phyloP scores from a whole-genome alignment of 2,888 invertebrate genomes.

The Mesodorylaimus sp. region DNA sequence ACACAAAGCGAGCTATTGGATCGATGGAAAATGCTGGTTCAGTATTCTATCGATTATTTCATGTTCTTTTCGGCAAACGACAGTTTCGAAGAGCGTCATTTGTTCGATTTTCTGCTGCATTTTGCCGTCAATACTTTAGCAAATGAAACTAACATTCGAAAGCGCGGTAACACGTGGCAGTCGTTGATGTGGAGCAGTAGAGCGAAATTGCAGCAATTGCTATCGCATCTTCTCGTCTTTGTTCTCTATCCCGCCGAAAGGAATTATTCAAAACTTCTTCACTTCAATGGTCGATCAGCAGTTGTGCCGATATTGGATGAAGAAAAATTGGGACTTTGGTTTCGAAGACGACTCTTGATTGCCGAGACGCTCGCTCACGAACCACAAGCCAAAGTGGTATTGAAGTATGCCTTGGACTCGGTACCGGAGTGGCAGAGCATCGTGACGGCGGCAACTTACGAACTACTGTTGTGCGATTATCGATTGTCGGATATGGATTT shows the following conservation, averaged over 20 bases:
- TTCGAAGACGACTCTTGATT: neutral
- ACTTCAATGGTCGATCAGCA: neutral
- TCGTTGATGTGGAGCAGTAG: slow-evolving; percentile 5
- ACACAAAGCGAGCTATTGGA: slow-evolving; percentile 11
- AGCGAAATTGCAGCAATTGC: slow-evolving; percentile 9
- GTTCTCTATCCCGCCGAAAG: slow-evolving; percentile 19
- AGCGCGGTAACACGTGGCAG: slow-evolving; percentile 1
- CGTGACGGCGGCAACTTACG: too few species aligned
- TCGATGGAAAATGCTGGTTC: slow-evolving; percentile 11
- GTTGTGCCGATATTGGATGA: too few species aligned
- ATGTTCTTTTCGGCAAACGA: slow-evolving; percentile 2
- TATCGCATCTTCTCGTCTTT: slow-evolving; percentile 22
- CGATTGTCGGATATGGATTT: too few species aligned
- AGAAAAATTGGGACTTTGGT: neutral
- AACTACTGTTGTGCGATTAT: too few species aligned
- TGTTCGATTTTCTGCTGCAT: slow-evolving; percentile 9
- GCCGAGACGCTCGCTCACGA: slow-evolving; percentile 7
- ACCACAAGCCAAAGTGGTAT: too few species aligned
- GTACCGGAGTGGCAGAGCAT: too few species aligned
- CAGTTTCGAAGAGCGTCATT: slow-evolving; percentile 5
- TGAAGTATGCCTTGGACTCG: too few species aligned
- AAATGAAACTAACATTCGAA: neutral
- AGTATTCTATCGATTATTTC: slow-evolving; percentile 10
- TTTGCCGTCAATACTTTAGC: neutral
- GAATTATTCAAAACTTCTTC: neutral